Evolutionary conservation across 2,113 vertebrate genomes (phyloP).

Genomic region (Pelecanoides urinatrix): DNA sequence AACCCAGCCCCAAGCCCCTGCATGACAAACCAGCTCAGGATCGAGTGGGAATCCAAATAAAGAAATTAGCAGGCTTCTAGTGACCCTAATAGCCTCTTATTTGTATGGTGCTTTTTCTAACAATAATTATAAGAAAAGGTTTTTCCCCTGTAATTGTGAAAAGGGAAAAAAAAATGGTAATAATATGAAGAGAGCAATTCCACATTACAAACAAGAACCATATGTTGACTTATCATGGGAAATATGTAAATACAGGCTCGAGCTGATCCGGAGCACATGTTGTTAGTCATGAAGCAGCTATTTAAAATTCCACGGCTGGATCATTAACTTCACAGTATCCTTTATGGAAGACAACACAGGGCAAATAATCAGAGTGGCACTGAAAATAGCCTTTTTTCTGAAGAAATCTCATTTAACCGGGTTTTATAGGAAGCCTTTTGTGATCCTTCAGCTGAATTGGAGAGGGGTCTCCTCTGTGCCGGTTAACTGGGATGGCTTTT

Average conservation of each 20-base stretch:
- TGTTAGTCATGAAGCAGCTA: constrained; percentile 75
- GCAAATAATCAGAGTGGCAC: not conserved
- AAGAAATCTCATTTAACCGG: not conserved
- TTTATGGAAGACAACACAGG: constrained; percentile 22
- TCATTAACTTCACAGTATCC: constrained; percentile 63
- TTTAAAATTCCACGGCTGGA: constrained; percentile 46
- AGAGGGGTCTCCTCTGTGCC: rapidly evolving
- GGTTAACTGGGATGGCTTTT: not conserved
- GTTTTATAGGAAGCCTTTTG: not conserved
- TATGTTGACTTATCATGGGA: constrained; percentile 79
- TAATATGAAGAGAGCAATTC: constrained; percentile 48
- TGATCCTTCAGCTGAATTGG: not conserved
- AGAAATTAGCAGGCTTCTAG: not conserved
- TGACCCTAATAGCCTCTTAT: not conserved
- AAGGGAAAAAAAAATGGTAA: not conserved
- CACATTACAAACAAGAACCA: constrained; percentile 75
- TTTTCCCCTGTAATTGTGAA: not conserved
- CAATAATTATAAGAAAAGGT: constrained; percentile 24
- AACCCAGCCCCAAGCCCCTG: not conserved
- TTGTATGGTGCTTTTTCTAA: not conserved
- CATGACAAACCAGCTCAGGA: not conserved
- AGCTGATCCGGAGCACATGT: constrained; percentile 75
- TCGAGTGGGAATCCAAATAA: not conserved
- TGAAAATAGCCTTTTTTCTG: not conserved
- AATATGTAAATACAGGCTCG: constrained; percentile 76